Base-by-base conservation (phyloP, 2,113 vertebrate genomes). In the Nycticorax nycticorax region DNA sequence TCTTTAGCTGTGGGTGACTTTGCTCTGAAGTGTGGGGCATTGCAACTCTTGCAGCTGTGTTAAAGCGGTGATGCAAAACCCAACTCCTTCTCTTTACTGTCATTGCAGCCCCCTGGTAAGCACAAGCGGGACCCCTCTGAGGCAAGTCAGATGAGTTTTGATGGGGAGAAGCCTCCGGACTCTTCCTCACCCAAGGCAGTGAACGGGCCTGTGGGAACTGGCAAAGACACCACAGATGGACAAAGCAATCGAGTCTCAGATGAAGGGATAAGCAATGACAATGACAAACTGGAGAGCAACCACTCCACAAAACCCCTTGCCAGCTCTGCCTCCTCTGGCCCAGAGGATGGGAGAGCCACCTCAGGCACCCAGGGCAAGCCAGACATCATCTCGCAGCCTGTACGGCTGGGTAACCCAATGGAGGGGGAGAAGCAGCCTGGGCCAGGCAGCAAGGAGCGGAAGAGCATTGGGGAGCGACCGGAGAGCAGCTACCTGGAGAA, bases 81-180 rank as follows among this genome's bases (percentile, higher is more conserved):
- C 62, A 64, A 39, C 21, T 1, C 21, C 8, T 85, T 39, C 64
- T 14, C 22, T 85, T 39, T 0, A 0, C 23, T 95, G 22, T 89
- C 53, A 23, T 76, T 92, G 19, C 69, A 99, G 99, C 89, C 98
- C 80, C 93, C 98, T 8, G 98, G 93, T 30, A 96, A 89, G 85
- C 97, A 98, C 84, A 95, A 95, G 39, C 98, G 98, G 78, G 98
- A 98, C 87, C 98, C 98, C 8, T 98, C 98, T 2, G 97, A 98
- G 88, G 98, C 43, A 3, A 99, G 98, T 97, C 98, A 98, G 95
- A 96, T 98, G 89, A 99, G 98, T 88, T 94, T 99, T 76, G 98
- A 98, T 24, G 98, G 96, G 3, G 98, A 99, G 74, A 98, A 98
- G 26, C 89, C 92, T n/a, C 72, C 37, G 0, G 97, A 97, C 21